phyloP scores from a whole-genome alignment of 2,888 invertebrate species.

The Congeria kusceri region DNA sequence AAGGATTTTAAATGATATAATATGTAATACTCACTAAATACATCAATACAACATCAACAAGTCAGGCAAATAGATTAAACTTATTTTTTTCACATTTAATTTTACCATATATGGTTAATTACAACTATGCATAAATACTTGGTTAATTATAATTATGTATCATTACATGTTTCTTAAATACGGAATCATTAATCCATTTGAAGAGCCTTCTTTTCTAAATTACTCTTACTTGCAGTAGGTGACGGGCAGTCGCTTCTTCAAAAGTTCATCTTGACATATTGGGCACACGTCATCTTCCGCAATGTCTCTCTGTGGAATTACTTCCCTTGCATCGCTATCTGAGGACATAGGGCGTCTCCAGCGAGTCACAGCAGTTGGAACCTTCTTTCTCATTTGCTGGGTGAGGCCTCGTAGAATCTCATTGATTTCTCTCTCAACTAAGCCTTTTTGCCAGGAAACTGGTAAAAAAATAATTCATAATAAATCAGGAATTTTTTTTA shows the following conservation, averaged over 20 bases:
- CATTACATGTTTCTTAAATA: too few relatives aligned
- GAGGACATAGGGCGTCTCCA: conserved; percentile 61
- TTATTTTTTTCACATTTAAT: too few relatives aligned
- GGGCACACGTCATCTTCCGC: conserved; percentile 85
- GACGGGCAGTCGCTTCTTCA: conserved; percentile 83
- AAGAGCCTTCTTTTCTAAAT: too few relatives aligned
- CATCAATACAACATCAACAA: too few relatives aligned
- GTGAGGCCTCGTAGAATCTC: conserved; percentile 79
- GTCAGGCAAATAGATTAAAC: too few relatives aligned
- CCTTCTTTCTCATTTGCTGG: conserved; percentile 62
- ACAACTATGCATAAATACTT: too few relatives aligned
- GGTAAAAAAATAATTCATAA: conserved; percentile 19
- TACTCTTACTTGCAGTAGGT: conserved; percentile 84
- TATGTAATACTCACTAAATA: too few relatives aligned
- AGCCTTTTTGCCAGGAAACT: conserved; percentile 85
- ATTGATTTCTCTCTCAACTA: conserved; percentile 85
- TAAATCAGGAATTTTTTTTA: too few relatives aligned
- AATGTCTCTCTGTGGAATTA: conserved; percentile 81
- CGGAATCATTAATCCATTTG: too few relatives aligned
- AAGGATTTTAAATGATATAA: too few relatives aligned
- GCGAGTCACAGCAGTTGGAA: conserved; percentile 51
- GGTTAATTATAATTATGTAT: too few relatives aligned
- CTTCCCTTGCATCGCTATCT: conserved; percentile 70
- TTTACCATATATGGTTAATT: too few relatives aligned
- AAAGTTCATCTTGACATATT: conserved; percentile 85